Base-by-base conservation (phyloP, 2,113 vertebrate genomes). In the Menidia beryllina region DNA sequence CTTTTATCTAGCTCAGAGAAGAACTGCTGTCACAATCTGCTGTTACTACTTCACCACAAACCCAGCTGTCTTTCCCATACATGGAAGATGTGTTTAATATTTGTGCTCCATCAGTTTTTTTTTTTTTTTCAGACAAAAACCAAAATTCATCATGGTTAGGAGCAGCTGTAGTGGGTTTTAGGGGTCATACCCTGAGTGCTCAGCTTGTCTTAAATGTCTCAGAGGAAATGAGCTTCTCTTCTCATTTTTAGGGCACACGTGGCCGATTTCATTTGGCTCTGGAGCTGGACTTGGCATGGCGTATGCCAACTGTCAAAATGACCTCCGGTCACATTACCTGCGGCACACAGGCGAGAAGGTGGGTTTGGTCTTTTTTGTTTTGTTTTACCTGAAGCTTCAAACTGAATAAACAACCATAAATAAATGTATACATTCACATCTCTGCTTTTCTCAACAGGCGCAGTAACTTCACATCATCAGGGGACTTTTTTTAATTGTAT, bases 291-390 rank as follows among this genome's bases (percentile, higher is more conserved):
- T 99, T 49, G 98, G 98, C 77, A 98, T 99, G 97, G 97, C 97
- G 9, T 98, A 96, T 72, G 95, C 96, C 83, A 99, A 99, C 91
- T 99, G 97, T 90, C 97, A 98, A 73, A 96, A 96, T 36, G 96
- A 98, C 88, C 93, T 98, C 82, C 95, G 94, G 85, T 90, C 95
- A 81, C 96, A 95, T 0, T 98, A 98, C 86, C 84, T 97, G 67
- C 92, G 94, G 69, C 95, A 96, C 55, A 95, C 94, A 79, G 93
- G 92, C 53, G 91, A 93, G 84, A 96, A 98, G 92, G 97, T 98
- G 85, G 45, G 90, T 78, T 26, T 48, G 38, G 23, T 10, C n/a
- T 34, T 34, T 34, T 34, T 34, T 34, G 7, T 34, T 34, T 49
- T 49, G 20, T 2, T 23, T 49, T 50, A 24, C 48, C 48, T 50